A percentile compares a stretch with the other conserved stretches of the same genome.
Evolutionary conservation across 2,797 vertebrate genomes (phyloP).

Genomic region (Poecilia gillii): DNA sequence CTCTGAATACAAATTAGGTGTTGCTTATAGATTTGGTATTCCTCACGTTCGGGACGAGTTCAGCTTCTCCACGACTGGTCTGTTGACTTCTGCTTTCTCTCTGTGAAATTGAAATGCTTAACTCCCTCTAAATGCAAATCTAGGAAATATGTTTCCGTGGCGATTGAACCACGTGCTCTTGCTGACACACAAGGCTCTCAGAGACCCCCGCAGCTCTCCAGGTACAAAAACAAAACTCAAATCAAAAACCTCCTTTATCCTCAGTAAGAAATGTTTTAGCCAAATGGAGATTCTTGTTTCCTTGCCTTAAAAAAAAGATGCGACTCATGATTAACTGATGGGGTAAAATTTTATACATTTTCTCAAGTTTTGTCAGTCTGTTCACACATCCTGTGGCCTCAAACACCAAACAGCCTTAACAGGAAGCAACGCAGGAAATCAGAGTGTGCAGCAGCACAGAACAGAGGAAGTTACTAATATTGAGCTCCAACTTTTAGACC

Average conservation of each 20-base stretch:
- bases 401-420: background rate
- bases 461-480: background rate
- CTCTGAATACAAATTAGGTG: slow-evolving; percentile 42
- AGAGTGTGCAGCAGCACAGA: background rate
- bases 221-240: background rate
- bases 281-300: background rate
- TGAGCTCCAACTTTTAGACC: background rate
- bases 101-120: slow-evolving; percentile 28
- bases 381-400: background rate
- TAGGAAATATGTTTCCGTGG: slow-evolving; percentile 13
- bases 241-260: background rate
- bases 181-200: slow-evolving; percentile 11
- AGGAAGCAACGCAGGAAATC: background rate
- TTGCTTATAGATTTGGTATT: slow-evolving; percentile 26
- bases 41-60: background rate
- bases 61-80: slow-evolving; percentile 5
- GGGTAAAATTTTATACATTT: background rate
- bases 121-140: slow-evolving; percentile 26
- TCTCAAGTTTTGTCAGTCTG: background rate
- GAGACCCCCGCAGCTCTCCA: background rate
- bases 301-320: background rate
- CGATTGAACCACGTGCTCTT: slow-evolving; percentile 39
- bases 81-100: background rate
- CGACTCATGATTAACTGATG: background rate
- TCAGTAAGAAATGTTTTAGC: background rate